Percentiles rank a stretch among this genome's conserved stretches.
Conservation (phyloP, 2,888 invertebrate species). For the Yponomeuta malinellus region DNA sequence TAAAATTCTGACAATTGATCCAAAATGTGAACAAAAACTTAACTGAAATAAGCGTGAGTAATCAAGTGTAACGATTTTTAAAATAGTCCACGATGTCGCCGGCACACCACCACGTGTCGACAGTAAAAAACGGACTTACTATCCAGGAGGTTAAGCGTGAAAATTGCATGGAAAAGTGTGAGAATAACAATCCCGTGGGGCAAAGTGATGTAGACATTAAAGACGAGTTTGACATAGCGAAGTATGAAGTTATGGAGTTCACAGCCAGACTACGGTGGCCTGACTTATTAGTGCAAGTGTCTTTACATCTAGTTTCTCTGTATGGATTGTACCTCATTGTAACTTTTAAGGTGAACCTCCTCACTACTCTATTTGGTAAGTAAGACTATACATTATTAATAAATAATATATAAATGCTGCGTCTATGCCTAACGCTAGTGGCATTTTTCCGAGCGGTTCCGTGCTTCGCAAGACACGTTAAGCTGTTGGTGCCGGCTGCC, state of each 20-base stretch:
- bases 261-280: slow-evolving; percentile 82
- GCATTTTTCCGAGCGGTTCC: no score
- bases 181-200: slow-evolving; percentile 21
- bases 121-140: slow-evolving; percentile 18
- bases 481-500: no score
- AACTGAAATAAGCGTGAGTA: neutral
- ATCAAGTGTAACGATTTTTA: neutral
- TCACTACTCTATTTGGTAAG: slow-evolving; percentile 85
- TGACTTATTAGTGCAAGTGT: slow-evolving; percentile 81
- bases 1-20: no score
- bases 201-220: slow-evolving; percentile 21
- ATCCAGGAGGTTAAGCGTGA: neutral
- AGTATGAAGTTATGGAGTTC: slow-evolving; percentile 70
- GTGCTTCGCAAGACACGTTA: no score
- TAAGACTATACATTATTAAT: slow-evolving; percentile 25
- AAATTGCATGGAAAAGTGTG: slow-evolving; percentile 8
- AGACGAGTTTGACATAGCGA: slow-evolving; percentile 50
- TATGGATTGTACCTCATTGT: slow-evolving; percentile 82
- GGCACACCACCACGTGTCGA: slow-evolving; percentile 44
- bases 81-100: slow-evolving; percentile 41
- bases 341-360: slow-evolving; percentile 69
- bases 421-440: no score
- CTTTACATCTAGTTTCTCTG: slow-evolving; percentile 80
- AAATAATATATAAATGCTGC: neutral
- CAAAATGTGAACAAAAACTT: neutral